Conservation (phyloP, 2,797 vertebrate genomes). For the Coilia nasus region DNA sequence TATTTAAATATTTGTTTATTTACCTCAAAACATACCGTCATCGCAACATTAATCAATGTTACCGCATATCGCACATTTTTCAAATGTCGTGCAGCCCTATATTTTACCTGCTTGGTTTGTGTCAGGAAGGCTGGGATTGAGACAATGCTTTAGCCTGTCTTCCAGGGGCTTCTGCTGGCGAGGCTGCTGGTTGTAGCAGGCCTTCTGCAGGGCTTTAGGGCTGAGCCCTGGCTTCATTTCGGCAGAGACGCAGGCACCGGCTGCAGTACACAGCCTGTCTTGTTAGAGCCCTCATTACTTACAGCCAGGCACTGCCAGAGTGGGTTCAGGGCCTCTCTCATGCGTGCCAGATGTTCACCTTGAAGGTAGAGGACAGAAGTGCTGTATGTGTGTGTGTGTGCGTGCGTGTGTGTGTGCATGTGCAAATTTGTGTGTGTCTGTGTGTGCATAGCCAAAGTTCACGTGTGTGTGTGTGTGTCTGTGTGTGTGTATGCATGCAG, state of each 20-base stretch:
- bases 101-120: background rate
- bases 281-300: background rate
- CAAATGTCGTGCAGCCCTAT: too few relatives aligned
- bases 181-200: background rate
- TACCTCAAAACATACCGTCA: too few relatives aligned
- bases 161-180: background rate
- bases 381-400: background rate
- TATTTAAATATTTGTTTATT: too few relatives aligned
- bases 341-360: constrained; percentile 9
- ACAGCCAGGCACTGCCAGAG: background rate
- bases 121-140: background rate
- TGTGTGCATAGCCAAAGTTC: background rate
- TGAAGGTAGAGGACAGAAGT: constrained; percentile 5
- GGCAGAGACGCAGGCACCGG: background rate
- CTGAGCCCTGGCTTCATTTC: background rate
- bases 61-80: too few relatives aligned
- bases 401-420: background rate
- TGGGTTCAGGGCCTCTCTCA: background rate
- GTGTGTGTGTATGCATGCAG: background rate
- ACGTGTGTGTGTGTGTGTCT: background rate
- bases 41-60: too few relatives aligned
- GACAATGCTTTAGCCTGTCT: background rate
- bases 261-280: background rate
- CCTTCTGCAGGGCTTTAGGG: background rate
- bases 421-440: background rate